Conservation (phyloP, 1,140 invertebrate genomes). For the Conus ventricosus region DNA sequence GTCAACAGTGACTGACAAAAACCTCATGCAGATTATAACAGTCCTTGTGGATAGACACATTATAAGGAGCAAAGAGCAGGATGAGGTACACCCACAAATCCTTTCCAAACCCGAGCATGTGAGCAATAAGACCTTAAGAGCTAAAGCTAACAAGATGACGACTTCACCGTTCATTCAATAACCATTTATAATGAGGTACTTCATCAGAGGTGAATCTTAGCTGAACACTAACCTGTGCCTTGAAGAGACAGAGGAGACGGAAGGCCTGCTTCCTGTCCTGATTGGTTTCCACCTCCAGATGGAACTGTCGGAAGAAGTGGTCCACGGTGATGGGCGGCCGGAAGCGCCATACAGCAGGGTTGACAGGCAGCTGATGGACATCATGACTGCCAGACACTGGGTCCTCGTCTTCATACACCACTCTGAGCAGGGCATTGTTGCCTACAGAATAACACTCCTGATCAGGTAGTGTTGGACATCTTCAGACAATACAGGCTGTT, state of each 20-base stretch:
- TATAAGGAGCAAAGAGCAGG: background rate
- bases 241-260: slow-evolving; percentile 26
- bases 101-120: too few species aligned
- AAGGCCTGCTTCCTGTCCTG: background rate
- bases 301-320: slow-evolving; percentile 32
- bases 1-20: too few species aligned
- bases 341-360: slow-evolving; percentile 34
- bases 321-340: slow-evolving; percentile 27
- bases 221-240: background rate
- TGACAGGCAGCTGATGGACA: slow-evolving; percentile 5
- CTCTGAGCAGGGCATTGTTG: slow-evolving; percentile 43
- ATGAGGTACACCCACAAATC: too few species aligned
- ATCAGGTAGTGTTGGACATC: too few species aligned
- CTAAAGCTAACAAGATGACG: too few species aligned
- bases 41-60: background rate
- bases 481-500: too few species aligned
- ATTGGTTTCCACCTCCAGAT: slow-evolving; percentile 8
- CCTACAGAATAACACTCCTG: slow-evolving; percentile 26
- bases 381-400: background rate
- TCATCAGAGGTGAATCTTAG: background rate
- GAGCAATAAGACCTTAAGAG: too few species aligned
- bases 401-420: slow-evolving; percentile 51
- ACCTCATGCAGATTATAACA: too few species aligned
- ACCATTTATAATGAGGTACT: background rate
- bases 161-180: slow-evolving; percentile 14